Conservation (phyloP, 2,888 invertebrate genomes). For the Cataglyphis altisquamis region DNA sequence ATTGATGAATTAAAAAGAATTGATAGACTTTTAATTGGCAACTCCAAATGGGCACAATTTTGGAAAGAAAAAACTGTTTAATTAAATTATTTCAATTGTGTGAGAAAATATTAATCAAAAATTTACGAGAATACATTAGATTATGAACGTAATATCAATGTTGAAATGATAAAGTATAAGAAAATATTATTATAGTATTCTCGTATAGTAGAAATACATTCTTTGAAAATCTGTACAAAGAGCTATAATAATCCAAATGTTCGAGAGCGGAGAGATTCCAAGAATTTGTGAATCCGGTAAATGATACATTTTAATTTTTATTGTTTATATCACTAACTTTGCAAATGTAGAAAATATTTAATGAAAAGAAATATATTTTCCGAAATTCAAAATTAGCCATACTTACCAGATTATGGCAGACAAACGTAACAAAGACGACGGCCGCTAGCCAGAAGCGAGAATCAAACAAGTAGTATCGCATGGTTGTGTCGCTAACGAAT, state of each 20-base stretch:
- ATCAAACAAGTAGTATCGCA: slow-evolving; percentile 68
- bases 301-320: neutral
- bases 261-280: neutral
- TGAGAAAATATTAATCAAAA: neutral
- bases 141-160: neutral
- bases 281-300: neutral
- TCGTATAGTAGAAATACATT: neutral
- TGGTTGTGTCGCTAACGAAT: slow-evolving; percentile 63
- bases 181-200: neutral
- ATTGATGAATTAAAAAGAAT: neutral
- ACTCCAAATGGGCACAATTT: neutral
- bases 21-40: neutral
- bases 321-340: neutral
- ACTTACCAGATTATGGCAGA: slow-evolving; percentile 64
- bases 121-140: neutral
- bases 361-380: neutral
- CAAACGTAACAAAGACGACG: slow-evolving; percentile 46
- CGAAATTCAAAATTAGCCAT: neutral
- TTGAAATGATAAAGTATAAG: neutral
- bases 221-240: neutral
- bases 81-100: neutral
- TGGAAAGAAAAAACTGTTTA: neutral
- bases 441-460: slow-evolving; percentile 50
- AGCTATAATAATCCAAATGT: neutral
- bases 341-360: neutral